Conservation (phyloP, 2,797 vertebrate genomes). For the Megalops cyprinoides region DNA sequence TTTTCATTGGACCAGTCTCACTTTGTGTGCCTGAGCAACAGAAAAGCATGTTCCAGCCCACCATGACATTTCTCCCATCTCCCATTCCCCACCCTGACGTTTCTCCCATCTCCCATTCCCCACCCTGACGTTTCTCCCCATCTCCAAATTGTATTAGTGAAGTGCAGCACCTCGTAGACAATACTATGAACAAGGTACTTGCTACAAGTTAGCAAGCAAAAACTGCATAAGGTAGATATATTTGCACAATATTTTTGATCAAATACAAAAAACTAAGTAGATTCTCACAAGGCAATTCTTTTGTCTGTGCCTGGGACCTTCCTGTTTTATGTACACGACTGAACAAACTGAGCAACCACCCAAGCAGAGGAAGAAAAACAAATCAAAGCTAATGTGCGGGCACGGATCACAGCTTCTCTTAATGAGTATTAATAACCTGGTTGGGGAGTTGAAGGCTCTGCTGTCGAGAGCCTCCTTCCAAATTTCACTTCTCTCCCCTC, state of each 20-base stretch:
- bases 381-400: not conserved
- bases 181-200: too few species aligned
- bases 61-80: too few species aligned
- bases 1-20: not conserved
- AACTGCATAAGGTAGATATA: too few species aligned
- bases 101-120: too few species aligned
- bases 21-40: not conserved
- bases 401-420: not conserved
- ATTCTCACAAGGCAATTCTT: too few species aligned
- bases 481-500: too few species aligned
- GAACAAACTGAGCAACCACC: not conserved
- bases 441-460: not conserved
- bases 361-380: not conserved
- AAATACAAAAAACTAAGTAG: not conserved
- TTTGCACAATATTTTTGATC: too few species aligned
- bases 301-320: too few species aligned
- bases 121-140: not conserved
- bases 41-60: not conserved
- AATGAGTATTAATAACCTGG: conserved; percentile 8
- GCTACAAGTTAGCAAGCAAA: too few species aligned
- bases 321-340: not conserved
- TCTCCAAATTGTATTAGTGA: not conserved
- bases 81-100: too few species aligned
- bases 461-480: not conserved
- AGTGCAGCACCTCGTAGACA: too few species aligned